Evolutionary conservation across 37 sponge, comb jelly and placozoan species (phyloP).

Genomic region (Spongilla lacustris): DNA sequence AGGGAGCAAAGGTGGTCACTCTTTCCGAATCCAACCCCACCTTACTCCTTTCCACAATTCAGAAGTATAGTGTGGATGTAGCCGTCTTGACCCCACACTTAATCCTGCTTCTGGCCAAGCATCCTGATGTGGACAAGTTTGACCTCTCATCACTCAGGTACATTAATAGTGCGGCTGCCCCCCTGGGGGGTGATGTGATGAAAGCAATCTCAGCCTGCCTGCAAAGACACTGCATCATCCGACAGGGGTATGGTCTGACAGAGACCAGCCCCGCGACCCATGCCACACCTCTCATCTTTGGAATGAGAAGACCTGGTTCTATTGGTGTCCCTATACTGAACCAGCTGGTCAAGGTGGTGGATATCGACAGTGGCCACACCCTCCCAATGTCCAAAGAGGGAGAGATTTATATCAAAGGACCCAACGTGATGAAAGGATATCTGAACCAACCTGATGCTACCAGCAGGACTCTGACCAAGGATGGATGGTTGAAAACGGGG

Average conservation of each 20-base stretch:
- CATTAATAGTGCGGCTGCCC: slow-evolving; percentile 83
- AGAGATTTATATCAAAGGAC: too few relatives aligned
- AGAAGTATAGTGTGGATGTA: slow-evolving; percentile 33
- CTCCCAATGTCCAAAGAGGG: slow-evolving; percentile 59
- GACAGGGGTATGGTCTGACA: slow-evolving; percentile 83
- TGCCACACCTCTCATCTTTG: slow-evolving; percentile 7
- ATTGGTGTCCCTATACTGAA: slow-evolving; percentile 65
- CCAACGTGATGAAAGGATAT: slow-evolving; percentile 92
- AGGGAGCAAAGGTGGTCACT: slow-evolving; percentile 55
- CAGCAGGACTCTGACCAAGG: too few relatives aligned
- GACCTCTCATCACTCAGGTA: slow-evolving; percentile 56
- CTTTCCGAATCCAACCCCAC: slow-evolving; percentile 76
- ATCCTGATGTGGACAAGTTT: too few relatives aligned
- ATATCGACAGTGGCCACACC: slow-evolving; percentile 50
- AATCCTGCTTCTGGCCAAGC: slow-evolving; percentile 81
- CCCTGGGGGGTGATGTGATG: slow-evolving; percentile 74
- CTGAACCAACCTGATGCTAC: slow-evolving; percentile 77
- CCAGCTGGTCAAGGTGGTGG: too few relatives aligned
- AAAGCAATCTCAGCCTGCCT: slow-evolving; percentile 25
- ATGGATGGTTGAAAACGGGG: too few relatives aligned
- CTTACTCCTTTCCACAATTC: slow-evolving; percentile 54
- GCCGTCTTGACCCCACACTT: slow-evolving; percentile 78
- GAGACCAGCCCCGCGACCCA: slow-evolving; percentile 83
- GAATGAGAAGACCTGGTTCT: slow-evolving; percentile 44
- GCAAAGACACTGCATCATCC: slow-evolving; percentile 24